Base-by-base conservation (phyloP, 2,888 invertebrate genomes). In the Geotrupes spiniger region DNA sequence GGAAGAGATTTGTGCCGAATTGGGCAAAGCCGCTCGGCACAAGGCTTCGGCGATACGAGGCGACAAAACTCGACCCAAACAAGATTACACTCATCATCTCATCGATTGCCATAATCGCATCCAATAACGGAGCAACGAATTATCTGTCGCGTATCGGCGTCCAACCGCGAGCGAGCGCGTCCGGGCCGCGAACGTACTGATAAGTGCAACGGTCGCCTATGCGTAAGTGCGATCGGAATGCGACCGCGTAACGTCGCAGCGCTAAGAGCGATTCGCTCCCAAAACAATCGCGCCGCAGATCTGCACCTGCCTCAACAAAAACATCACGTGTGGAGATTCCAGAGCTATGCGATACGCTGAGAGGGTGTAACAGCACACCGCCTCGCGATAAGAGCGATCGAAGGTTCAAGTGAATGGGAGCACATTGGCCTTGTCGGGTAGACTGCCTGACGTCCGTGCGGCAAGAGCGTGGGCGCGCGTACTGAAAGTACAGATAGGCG, bases 371-470 rank as follows among this genome's bases (percentile, higher is more conserved):
- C 49, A 41, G 33, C 49, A 56, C 49, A 56, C 52, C 49, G 44
- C 39, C 36, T 28, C 46, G 43, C 49, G 54, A 56, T 49, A 58
- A 56, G 9, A 36, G 21, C 21, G 25, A 44, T 31, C 33, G 45
- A 28, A 54, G 46, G 47, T 42, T 42, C 17, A 37, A 53, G 48
- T 42, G 43, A 50, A 52, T 50, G 47, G 50, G 46, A 57, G 47
- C 46, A 42, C 51, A 47, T 33, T 53, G 59, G 52, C 57, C 59
- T 56, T 56, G 59, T 48, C 40, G 52, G 43, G 55, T 54, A 63
- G 63, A 63, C 63, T 57, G 63, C 59, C 55, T 63, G 63, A 59
- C 63, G 63, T 62, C 61, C 36, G 45, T 40, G 36, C 6, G 21
- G 21, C 6, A 14, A 33, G n/a, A n/a, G 41, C 36, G 49, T 49